phyloP scores from a whole-genome alignment of 2,888 invertebrate species.

The Cephonodes hylas region DNA sequence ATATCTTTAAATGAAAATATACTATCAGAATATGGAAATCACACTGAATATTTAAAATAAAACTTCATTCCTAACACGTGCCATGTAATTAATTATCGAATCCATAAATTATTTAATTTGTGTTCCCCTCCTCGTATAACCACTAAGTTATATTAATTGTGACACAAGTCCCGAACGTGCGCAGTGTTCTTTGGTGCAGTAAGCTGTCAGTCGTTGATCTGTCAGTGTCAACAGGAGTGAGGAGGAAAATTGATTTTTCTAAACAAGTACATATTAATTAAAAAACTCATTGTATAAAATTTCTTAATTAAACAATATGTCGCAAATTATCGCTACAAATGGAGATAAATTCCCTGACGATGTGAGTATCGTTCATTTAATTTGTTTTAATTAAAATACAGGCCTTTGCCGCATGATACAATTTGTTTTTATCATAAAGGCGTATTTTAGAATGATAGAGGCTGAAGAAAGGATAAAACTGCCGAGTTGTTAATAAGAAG shows the following conservation, averaged over 20 bases:
- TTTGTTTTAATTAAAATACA: background rate
- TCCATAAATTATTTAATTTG: background rate
- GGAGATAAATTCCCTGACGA: slow-evolving; percentile 84
- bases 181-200: background rate
- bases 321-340: slow-evolving; percentile 56
- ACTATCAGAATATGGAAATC: no score
- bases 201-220: background rate
- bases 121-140: background rate
- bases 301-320: slow-evolving; percentile 38
- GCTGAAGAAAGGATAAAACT: background rate
- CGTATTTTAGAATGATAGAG: background rate
- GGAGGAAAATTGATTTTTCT: slow-evolving; percentile 12
- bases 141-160: background rate
- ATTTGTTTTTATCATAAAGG: background rate
- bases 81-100: no score
- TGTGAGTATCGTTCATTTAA: slow-evolving; percentile 66
- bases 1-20: no score
- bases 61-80: no score
- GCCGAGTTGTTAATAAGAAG: slow-evolving; percentile 7
- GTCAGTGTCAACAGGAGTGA: background rate
- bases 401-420: background rate
- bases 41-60: no score
- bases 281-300: background rate
- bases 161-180: background rate
- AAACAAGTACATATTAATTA: background rate